phyloP scores from a whole-genome alignment of 2,113 vertebrate species.

The Dasyprocta punctata region DNA sequence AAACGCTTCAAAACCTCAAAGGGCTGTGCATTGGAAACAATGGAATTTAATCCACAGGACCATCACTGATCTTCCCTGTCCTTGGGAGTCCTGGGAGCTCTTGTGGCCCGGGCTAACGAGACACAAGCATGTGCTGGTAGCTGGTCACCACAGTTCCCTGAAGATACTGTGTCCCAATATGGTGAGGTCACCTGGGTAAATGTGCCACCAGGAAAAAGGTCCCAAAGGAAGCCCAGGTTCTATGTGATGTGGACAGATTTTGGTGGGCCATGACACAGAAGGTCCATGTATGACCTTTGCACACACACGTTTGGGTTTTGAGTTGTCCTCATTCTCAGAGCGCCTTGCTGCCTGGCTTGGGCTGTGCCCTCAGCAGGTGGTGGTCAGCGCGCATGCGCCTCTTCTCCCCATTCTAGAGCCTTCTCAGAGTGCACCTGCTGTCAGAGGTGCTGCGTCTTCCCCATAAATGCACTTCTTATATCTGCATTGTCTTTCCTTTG shows the following conservation, averaged over 20 bases:
- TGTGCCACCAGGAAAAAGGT: background rate
- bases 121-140: background rate
- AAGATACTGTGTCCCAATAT: background rate
- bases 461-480: constrained; percentile 48
- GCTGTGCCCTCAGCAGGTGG: background rate
- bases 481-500: constrained; percentile 61
- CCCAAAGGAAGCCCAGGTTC: background rate
- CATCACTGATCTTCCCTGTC: background rate
- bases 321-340: background rate
- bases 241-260: background rate
- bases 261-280: too few relatives aligned
- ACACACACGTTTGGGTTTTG: background rate
- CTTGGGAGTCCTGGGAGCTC: background rate
- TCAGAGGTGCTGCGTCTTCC: background rate
- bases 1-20: constrained; percentile 21
- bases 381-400: background rate
- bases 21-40: background rate
- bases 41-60: background rate
- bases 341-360: background rate
- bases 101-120: background rate
- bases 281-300: background rate
- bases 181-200: background rate
- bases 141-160: background rate
- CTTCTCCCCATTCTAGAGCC: background rate
- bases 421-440: background rate